Evolutionary conservation across 2,888 invertebrate species (phyloP), one percentile per base, ranked within the genome.

Genomic region (Netelia melanura): DNA sequence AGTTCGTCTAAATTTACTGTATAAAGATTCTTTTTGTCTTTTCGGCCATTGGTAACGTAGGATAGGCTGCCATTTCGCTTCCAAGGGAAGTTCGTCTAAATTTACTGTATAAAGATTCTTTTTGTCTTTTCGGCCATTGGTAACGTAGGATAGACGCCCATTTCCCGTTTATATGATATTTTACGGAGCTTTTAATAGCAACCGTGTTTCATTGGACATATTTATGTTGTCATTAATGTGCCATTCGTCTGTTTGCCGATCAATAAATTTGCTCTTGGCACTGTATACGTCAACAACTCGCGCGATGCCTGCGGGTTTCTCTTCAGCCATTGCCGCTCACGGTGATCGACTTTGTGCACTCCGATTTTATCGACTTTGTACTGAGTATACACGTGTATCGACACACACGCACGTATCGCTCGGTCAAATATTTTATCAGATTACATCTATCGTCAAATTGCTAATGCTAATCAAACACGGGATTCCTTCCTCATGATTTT

Each of bases 211-310:
- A 44, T 74, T 78, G 78, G 74, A 74, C 56, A 44, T 81, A 74
- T 84, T 74, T 70, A 52, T 64, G 68, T 65, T 78, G 70, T 56
- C 78, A 70, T 84, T 78, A 74, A 84, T 74, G 74, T 77, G 70
- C 72, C 64, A 58, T 78, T 44, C 48, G 81, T 84, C 84, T 74
- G 78, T 84, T 77, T 70, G 67, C 21, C 38, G 74, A 84, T 81
- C 84, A 70, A 78, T 75, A 78, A 84, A 78, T 70, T 77, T 71
- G 25, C 25, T 6, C 23, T 11, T 23, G 44, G 52, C 67, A 48
- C 58, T 68, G 10, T 43, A 44, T 68, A 58, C 38, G 25, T 14
- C 17, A 21, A 38, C 17, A 17, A 17, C 30, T n/a, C 23, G 38
- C 38, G 61, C n/a, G 21, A 58, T 70, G 77, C 61, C 77, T 71